phyloP scores from a whole-genome alignment of 2,888 invertebrate genomes.

The Pinctada fucata region DNA sequence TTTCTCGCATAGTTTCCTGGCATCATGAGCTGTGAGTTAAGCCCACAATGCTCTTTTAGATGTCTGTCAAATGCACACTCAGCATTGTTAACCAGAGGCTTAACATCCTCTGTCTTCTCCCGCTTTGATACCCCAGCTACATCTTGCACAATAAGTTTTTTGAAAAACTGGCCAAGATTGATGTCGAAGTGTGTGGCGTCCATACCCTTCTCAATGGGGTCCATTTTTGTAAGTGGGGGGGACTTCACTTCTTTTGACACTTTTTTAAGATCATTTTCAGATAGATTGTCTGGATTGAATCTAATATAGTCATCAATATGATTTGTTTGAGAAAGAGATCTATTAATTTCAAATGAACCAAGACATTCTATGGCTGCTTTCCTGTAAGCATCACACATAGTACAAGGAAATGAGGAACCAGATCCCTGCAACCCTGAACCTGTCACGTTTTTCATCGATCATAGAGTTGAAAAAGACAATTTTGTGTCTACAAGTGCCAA shows the following conservation, averaged over 20 bases:
- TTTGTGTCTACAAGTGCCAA: slow-evolving; percentile 7
- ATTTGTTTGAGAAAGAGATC: background rate
- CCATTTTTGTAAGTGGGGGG: background rate
- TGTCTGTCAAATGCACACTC: background rate
- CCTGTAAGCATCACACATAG: slow-evolving; percentile 17
- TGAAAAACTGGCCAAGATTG: background rate
- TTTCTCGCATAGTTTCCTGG: slow-evolving; percentile 18
- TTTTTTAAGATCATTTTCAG: slow-evolving; percentile 15
- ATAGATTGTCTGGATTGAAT: slow-evolving; percentile 14
- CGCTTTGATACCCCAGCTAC: slow-evolving; percentile 10
- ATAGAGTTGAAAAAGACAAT: slow-evolving; percentile 22
- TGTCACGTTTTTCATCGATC: slow-evolving; percentile 24
- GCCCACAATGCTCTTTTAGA: slow-evolving; percentile 9
- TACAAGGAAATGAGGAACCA: slow-evolving; percentile 15
- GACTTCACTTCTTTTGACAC: slow-evolving; percentile 5
- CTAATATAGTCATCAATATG: slow-evolving; percentile 6
- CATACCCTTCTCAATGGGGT: slow-evolving; percentile 14
- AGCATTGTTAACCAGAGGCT: slow-evolving; percentile 1
- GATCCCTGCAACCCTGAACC: slow-evolving; percentile 20
- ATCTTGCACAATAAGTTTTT: slow-evolving; percentile 15
- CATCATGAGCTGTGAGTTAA: slow-evolving; percentile 20
- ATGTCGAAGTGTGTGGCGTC: slow-evolving; percentile 16
- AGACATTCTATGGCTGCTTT: slow-evolving; percentile 8
- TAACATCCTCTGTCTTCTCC: slow-evolving; percentile 8
- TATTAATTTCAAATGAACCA: slow-evolving; percentile 5